phyloP scores from a whole-genome alignment of 2,888 invertebrate species.

The Archips crataeganus region DNA sequence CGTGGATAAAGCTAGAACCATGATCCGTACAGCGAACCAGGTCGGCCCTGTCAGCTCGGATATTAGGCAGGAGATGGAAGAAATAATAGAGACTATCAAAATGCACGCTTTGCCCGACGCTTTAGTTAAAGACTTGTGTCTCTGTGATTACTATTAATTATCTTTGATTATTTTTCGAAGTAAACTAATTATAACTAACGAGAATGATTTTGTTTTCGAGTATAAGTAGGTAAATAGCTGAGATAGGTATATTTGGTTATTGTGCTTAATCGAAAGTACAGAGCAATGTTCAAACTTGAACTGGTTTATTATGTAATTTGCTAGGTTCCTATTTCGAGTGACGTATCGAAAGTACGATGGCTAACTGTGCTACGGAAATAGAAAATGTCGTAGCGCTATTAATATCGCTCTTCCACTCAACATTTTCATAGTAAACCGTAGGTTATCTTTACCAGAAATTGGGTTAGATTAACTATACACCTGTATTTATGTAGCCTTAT shows the following conservation, averaged over 20 bases:
- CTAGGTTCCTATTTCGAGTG: not conserved
- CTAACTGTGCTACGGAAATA: slow-evolving; percentile 54
- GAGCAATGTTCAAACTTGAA: not conserved
- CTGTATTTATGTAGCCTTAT: slow-evolving; percentile 57
- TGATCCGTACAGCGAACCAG: slow-evolving; percentile 74
- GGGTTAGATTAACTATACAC: slow-evolving; percentile 69
- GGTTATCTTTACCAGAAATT: slow-evolving; percentile 60
- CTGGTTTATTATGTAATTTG: not conserved
- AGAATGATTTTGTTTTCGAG: not conserved
- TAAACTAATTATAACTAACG: not conserved
- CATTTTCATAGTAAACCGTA: slow-evolving; percentile 54
- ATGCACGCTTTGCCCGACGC: slow-evolving; percentile 64
- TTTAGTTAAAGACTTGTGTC: slow-evolving; percentile 68
- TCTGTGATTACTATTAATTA: slow-evolving; percentile 62
- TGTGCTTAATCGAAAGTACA: not conserved
- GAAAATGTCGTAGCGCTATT: slow-evolving; percentile 70
- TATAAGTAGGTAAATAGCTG: not conserved
- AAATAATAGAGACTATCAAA: slow-evolving; percentile 58
- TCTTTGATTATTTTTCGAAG: not conserved
- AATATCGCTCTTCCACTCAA: slow-evolving; percentile 57
- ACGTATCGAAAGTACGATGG: slow-evolving; percentile 35
- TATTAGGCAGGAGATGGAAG: slow-evolving; percentile 64
- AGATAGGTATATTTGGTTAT: not conserved
- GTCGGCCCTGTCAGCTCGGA: slow-evolving; percentile 68
- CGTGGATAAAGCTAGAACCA: slow-evolving; percentile 64